phyloP scores from a whole-genome alignment of 2,888 invertebrate genomes.

The Perithous albicinctus region DNA sequence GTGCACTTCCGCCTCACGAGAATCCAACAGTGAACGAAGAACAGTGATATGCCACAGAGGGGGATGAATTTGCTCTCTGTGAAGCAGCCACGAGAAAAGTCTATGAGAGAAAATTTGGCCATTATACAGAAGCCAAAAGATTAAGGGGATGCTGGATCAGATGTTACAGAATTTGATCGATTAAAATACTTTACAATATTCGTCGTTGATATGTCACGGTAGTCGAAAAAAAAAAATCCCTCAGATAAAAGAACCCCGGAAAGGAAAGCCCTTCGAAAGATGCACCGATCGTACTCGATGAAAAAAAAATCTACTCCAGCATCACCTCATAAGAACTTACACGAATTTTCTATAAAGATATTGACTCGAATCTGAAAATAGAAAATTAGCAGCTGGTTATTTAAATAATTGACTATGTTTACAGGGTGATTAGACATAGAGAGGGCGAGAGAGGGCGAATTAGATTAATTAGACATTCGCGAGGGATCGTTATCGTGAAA shows the following conservation, averaged over 20 bases:
- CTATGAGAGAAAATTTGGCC: not conserved
- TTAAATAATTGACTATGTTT: slow-evolving; percentile 84
- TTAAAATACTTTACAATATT: no score
- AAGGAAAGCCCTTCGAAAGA: no score
- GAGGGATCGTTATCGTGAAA: slow-evolving; percentile 71
- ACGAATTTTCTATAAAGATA: not conserved
- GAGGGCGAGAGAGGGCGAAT: no score
- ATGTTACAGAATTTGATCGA: no score
- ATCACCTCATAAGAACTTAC: no score
- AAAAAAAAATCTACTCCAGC: no score
- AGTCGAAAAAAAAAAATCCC: no score
- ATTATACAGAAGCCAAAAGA: slow-evolving; percentile 17
- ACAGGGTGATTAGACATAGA: slow-evolving; percentile 69
- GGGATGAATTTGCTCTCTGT: slow-evolving; percentile 54
- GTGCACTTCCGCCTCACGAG: slow-evolving; percentile 80
- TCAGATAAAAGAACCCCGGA: no score
- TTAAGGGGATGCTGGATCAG: no score
- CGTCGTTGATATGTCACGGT: no score
- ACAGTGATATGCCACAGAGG: slow-evolving; percentile 25
- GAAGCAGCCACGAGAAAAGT: slow-evolving; percentile 38
- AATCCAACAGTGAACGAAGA: slow-evolving; percentile 50
- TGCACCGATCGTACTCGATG: no score
- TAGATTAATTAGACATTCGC: slow-evolving; percentile 51
- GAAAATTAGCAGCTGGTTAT: slow-evolving; percentile 71
- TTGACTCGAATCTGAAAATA: not conserved